Evolutionary conservation across 2,888 invertebrate species (phyloP), one percentile per base, ranked within the genome.

Genomic region (Glaucopsyche alexis): DNA sequence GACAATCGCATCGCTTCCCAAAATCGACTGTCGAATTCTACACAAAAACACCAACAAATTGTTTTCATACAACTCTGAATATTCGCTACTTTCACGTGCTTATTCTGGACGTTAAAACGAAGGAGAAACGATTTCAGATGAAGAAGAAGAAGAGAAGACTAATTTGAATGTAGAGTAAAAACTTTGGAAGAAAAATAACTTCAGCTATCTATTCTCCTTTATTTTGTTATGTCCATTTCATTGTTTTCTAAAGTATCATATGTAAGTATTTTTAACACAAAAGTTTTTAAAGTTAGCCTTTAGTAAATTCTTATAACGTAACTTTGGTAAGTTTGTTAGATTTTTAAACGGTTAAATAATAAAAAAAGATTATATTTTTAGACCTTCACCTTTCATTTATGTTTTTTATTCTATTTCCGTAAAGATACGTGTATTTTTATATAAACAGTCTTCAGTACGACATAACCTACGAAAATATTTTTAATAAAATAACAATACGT

Each of bases 11-110:
- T 80, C 80, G 81, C 75, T 83, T 83, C 81, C 78, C 76, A 78
- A 81, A 84, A 83, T 77, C 79, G 81, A 75, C 75, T 72, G 45
- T 71, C 71, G 72, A 50, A 67, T 79, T 81, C 79, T 77, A 75
- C 74, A 78, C 77, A 78, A 83, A 84, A 84, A 84, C 69, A 81
- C 80, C 74, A 75, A 71, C 64, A 47, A 73, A 75, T 71, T 71
- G 72, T 64, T 73, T 40, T n/a, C 73, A 71, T 70, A 49, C 69
- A 14, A 47, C 49, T 49, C 14, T 49, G 7, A 69, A 69, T 69
- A 69, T 69, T 69, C 29, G 7, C 13, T 11, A 49, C 67, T 29
- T 14, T 45, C 19, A 47, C 49, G 49, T 29, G 49, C 47, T 7
- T 69, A 69, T 69, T 69, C 69, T 29, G 69, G 7, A 19, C 45